Base-by-base conservation (phyloP, 2,797 vertebrate species). In the Anabas testudineus region DNA sequence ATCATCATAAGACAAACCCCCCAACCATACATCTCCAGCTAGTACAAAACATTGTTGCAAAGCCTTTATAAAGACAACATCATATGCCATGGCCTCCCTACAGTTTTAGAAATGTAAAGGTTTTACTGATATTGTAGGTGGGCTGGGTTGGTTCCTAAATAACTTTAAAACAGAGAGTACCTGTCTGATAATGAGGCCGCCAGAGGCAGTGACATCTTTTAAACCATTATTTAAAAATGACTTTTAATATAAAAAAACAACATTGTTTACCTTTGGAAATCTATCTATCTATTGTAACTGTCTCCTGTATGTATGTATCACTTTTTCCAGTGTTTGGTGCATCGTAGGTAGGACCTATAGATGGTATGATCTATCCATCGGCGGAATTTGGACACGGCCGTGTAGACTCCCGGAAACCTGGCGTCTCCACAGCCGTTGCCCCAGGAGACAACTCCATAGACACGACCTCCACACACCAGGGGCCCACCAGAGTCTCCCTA, bases 401-500 rank as follows among this genome's bases (percentile, higher is more conserved):
- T 93, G 81, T 95, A 95, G 43, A 95, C 93, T 1, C 94, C 94
- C 0, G 92, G 94, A 69, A 92, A 94, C n/a, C 75, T 83, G 58
- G 90, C 79, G 41, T 91, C 86, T 2, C 91, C 93, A 0, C 93
- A 95, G 58, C 90, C 88, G 5, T 92, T 89, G 2, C 95, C 95
- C 94, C 94, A 95, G 51, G 94, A 95, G 1, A 95, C 94, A 19
- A 96, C 74, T 0, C 93, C 94, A 1, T 93, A 93, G 28, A 95
- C 81, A 4, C 67, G 86, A 3, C 93, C 93, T 1, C 89, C 82
- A 28, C 93, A 96, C 56, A 94, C 90, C 83, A 95, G 84, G 0
- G 92, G 94, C 0, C 94, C 94, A 0, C 94, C 94, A 2, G 94
- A 94, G 69, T 95, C 94, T 2, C 94, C 94, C 95, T 95, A 81